These are phyloP conservation scores for Andricus grossulariae DNA, from an alignment of 1,140 invertebrate genomes.

Conservation along the genomic window DNA sequence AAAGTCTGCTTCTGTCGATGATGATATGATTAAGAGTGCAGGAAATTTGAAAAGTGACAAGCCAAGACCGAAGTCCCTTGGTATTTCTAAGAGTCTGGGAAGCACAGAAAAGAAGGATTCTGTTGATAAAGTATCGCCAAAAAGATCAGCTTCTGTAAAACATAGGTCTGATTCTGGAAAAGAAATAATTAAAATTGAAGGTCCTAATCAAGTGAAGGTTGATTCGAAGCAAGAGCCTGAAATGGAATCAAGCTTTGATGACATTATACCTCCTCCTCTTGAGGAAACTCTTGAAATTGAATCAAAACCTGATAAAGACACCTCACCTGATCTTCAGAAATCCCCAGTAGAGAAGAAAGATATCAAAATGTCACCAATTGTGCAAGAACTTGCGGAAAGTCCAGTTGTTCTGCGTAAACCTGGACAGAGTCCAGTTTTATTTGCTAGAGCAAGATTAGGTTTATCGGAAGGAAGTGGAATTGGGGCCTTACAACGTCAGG, in stretches of 20 bases:
- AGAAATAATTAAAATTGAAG: conserved; percentile 39
- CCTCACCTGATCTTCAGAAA: conserved; percentile 38
- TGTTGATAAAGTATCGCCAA: conserved; percentile 69
- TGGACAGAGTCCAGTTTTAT: conserved; percentile 85
- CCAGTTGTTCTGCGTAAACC: conserved; percentile 79
- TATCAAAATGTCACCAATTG: conserved; percentile 50
- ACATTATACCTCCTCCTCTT: conserved; percentile 27
- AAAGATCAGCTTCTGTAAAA: conserved; percentile 58
- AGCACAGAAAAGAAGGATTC: conserved; percentile 71
- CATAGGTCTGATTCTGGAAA: conserved; percentile 54
- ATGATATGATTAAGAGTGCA: conserved; percentile 67
- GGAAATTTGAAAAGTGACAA: conserved; percentile 60
- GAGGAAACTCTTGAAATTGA: conserved; percentile 33
- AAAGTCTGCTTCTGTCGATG: conserved; percentile 72
- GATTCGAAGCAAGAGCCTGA: too few species aligned
- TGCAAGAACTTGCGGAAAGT: conserved; percentile 73
- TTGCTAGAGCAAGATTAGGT: conserved; percentile 86
- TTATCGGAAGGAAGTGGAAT: conserved; percentile 88
- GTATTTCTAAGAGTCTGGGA: conserved; percentile 72
- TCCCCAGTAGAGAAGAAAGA: conserved; percentile 47
- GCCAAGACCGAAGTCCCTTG: conserved; percentile 68
- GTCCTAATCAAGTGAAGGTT: conserved; percentile 5
- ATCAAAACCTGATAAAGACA: conserved; percentile 34
- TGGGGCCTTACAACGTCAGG: conserved; percentile 82
- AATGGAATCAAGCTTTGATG: not conserved